phyloP scores from a whole-genome alignment of 64 coral and sea anemone genomes.

The Hydrozoanthus tunicans region DNA sequence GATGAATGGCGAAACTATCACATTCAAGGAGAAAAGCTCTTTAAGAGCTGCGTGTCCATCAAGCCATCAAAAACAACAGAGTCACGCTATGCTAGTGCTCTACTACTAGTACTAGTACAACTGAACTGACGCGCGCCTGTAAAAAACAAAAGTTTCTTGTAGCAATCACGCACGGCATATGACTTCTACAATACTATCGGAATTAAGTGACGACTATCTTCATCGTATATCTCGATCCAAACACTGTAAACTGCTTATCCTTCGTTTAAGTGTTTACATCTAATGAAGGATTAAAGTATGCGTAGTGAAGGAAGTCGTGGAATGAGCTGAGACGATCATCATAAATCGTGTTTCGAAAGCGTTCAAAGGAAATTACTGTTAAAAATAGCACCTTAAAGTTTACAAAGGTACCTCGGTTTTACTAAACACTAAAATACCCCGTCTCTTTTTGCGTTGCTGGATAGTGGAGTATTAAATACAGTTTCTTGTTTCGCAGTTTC shows the following conservation, averaged over 20 bases:
- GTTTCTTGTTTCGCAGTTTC: not conserved
- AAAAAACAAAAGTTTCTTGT: no score
- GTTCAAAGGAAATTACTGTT: not conserved
- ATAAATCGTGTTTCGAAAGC: not conserved
- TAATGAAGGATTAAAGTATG: not conserved
- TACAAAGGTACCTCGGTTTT: not conserved
- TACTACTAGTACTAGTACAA: not conserved
- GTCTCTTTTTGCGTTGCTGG: not conserved
- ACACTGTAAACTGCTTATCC: not conserved
- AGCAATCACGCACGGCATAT: no score
- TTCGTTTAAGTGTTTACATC: conserved; percentile 12
- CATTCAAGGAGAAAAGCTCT: not conserved
- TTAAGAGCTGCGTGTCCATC: not conserved
- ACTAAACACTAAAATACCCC: not conserved
- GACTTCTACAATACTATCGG: not conserved
- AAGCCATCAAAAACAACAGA: not conserved
- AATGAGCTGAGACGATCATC: conserved; percentile 22
- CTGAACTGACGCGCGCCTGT: no score
- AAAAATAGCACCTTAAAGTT: not conserved
- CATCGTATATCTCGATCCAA: not conserved
- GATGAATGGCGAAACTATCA: not conserved
- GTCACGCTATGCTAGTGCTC: not conserved
- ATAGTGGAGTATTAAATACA: not conserved
- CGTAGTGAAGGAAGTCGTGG: not conserved
- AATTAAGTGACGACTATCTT: not conserved